These are phyloP conservation scores for Porites rus DNA, from an alignment of 92 coral and sea anemone species.

Conservation along the genomic window DNA sequence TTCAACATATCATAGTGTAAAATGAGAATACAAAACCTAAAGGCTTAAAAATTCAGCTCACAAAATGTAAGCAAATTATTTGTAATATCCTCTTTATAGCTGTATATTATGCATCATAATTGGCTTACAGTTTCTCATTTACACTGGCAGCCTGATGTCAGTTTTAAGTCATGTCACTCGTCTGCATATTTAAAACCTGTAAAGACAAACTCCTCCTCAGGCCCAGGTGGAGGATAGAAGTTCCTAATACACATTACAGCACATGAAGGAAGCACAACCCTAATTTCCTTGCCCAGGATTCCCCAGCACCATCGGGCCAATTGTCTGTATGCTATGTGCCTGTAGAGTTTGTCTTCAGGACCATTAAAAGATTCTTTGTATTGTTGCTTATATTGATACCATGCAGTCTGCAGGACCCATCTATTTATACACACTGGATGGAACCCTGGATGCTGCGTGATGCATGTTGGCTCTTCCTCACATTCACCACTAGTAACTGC, in stretches of 20 bases:
- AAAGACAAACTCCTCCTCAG: conserved; percentile 72
- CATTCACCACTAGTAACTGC: conserved; percentile 30
- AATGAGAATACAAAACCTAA: no score
- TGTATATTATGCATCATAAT: background rate
- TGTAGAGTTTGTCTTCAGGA: conserved; percentile 35
- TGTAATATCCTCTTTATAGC: no score
- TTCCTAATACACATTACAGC: conserved; percentile 73
- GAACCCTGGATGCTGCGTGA: conserved; percentile 41
- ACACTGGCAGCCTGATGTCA: no score
- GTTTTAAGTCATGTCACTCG: background rate
- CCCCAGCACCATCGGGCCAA: conserved; percentile 73
- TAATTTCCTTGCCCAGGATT: conserved; percentile 67
- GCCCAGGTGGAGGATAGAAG: conserved; percentile 73
- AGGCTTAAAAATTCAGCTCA: no score
- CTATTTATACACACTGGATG: conserved; percentile 35
- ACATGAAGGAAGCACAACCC: conserved; percentile 77
- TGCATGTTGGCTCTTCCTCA: conserved; percentile 3
- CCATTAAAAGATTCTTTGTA: conserved; percentile 45
- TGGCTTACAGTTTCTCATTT: background rate
- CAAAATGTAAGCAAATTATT: no score
- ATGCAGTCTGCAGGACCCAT: conserved; percentile 33
- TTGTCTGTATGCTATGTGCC: conserved; percentile 64
- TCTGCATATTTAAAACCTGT: conserved; percentile 61
- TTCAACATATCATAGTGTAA: no score
- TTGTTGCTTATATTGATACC: conserved; percentile 37